Evolutionary conservation across 2,113 vertebrate genomes (phyloP), one percentile per base, ranked within the genome.

Genomic region (Leucoraja erinaceus): DNA sequence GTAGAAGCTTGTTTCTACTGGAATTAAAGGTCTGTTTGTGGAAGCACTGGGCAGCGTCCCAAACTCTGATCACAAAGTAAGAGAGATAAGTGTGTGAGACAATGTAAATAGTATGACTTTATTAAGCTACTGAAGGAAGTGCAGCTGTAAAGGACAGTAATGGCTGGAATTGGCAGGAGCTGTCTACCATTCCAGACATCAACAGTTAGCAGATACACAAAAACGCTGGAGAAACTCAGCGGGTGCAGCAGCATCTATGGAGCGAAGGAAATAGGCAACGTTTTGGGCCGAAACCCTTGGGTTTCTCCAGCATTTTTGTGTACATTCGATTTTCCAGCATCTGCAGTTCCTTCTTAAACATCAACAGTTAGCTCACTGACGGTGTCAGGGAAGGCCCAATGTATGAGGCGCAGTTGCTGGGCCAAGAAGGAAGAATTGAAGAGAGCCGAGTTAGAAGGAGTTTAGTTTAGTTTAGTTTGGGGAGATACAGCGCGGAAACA

Each of bases 71-170:
- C 83, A 31, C 83, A 86, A 59, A 28, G n/a, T 31, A n/a, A 86
- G 56, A 31, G 12, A 86, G 28, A 31, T 61, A 84, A 86, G 14
- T 63, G 0, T 1, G 18, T 59, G 83, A 28, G n/a, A 63, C 59
- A 86, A 86, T 86, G 59, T 63, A 86, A 86, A 86, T 18, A 63
- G 56, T 86, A 28, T 86, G 5, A 86, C 56, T 86, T 86, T 63
- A 86, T 86, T 84, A 84, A 84, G 22, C 9, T 12, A 84, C 22
- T 61, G 28, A 63, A 63, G 83, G 83, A 86, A 86, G n/a, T 18
- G 28, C 12, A 31, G n/a, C 59, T 61, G 56, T 14, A 61, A 63
- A 61, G 59, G 59, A n/a, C 28, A 86, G 18, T 86, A 86, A 86
- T 86, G 10, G 28, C 16, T 86, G 83, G 83, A n/a, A 63, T 11